phyloP scores from a whole-genome alignment of 2,797 vertebrate genomes.

The Anguilla marmorata region DNA sequence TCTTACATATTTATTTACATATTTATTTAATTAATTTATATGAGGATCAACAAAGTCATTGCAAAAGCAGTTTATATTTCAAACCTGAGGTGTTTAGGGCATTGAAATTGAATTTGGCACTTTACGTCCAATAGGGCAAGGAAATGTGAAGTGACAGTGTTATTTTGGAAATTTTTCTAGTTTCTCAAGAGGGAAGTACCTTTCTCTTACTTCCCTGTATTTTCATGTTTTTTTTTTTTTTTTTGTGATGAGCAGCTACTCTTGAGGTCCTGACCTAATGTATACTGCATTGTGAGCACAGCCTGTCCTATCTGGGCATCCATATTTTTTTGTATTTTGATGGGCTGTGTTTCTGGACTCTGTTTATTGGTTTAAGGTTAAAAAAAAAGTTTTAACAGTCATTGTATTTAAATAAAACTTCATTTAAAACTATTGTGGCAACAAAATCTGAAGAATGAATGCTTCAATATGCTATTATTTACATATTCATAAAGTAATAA shows the following conservation, averaged over 20 bases:
- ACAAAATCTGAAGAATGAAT: no score
- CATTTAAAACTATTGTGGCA: no score
- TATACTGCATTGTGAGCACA: background rate
- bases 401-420: no score
- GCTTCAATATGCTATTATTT: no score
- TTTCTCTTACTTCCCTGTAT: background rate
- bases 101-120: background rate
- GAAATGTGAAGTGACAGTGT: background rate
- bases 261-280: background rate
- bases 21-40: no score
- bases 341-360: background rate
- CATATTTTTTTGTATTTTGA: background rate
- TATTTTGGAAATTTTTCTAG: background rate
- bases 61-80: no score
- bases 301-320: background rate
- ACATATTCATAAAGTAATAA: no score
- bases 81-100: background rate
- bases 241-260: background rate
- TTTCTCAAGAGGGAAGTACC: background rate
- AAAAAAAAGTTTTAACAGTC: no score
- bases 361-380: background rate
- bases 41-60: no score
- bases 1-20: no score
- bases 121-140: conserved; percentile 29
- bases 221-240: background rate